phyloP scores from a whole-genome alignment of 1,140 invertebrate species.

The Cydia splendana region DNA sequence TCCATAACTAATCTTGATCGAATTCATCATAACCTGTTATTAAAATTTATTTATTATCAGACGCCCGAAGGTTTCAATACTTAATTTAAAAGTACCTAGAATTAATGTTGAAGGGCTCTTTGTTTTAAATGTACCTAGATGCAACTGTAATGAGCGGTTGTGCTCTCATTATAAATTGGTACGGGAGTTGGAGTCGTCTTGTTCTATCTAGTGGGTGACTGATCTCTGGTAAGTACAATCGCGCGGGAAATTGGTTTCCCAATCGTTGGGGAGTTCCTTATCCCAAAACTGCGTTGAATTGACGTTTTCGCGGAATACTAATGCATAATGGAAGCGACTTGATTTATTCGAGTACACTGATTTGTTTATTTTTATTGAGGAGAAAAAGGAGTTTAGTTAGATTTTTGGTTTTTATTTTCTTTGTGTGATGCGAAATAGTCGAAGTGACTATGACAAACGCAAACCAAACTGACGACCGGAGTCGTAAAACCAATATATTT shows the following conservation, averaged over 20 bases:
- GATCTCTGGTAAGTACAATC: constrained; percentile 44
- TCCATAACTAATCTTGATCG: no score
- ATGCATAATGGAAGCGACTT: constrained; percentile 28
- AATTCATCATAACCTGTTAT: no score
- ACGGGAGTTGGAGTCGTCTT: no score
- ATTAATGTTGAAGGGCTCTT: no score
- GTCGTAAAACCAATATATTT: no score
- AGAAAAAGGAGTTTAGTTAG: not conserved
- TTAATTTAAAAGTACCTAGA: no score
- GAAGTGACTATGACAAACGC: not conserved
- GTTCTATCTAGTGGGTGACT: not conserved
- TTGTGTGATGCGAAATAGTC: not conserved
- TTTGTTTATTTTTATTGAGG: constrained; percentile 27
- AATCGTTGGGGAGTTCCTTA: constrained; percentile 50
- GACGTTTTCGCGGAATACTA: constrained; percentile 34
- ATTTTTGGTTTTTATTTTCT: not conserved
- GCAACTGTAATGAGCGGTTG: no score
- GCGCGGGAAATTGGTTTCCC: constrained; percentile 52
- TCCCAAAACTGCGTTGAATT: constrained; percentile 47
- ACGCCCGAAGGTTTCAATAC: no score
- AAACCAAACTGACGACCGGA: no score
- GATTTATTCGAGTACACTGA: constrained; percentile 10
- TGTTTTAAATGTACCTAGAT: no score
- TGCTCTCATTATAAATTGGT: no score
- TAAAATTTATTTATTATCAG: no score